A percentile compares a stretch with the other conserved stretches of the same genome.
phyloP scores from a whole-genome alignment of 2,888 invertebrate species.

The Nasonovia ribisnigri region DNA sequence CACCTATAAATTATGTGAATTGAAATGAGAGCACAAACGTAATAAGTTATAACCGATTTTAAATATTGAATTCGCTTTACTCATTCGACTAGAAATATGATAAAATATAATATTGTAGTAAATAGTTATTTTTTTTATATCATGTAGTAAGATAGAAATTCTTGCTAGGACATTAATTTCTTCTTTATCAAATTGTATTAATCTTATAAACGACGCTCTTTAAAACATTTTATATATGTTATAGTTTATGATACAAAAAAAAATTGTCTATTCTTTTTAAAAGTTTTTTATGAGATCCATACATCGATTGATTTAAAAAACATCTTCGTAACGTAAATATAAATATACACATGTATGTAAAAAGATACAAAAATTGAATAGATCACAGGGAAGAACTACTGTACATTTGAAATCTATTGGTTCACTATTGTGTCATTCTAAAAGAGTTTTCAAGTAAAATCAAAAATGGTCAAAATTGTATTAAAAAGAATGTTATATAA shows the following conservation, averaged over 20 bases:
- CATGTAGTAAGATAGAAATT: background rate
- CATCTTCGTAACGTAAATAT: background rate
- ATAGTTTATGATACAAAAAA: constrained; percentile 8
- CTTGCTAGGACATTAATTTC: background rate
- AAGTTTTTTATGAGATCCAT: background rate
- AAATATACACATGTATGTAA: background rate
- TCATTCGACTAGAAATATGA: constrained; percentile 33
- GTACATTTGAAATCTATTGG: background rate
- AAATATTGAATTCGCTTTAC: background rate
- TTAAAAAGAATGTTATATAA: background rate
- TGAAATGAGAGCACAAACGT: no score
- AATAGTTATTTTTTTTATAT: background rate
- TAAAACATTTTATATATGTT: constrained; percentile 29
- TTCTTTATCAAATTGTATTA: constrained; percentile 26
- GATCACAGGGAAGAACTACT: background rate
- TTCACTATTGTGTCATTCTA: background rate
- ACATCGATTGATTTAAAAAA: background rate
- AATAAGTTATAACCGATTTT: background rate
- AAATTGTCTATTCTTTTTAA: background rate
- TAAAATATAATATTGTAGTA: constrained; percentile 19
- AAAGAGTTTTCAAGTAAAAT: background rate
- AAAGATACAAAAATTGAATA: background rate
- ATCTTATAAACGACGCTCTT: background rate
- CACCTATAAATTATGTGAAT: background rate
- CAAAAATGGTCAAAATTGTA: background rate